Base-by-base conservation (phyloP, 2,888 invertebrate genomes). In the Harmothoe impar region DNA sequence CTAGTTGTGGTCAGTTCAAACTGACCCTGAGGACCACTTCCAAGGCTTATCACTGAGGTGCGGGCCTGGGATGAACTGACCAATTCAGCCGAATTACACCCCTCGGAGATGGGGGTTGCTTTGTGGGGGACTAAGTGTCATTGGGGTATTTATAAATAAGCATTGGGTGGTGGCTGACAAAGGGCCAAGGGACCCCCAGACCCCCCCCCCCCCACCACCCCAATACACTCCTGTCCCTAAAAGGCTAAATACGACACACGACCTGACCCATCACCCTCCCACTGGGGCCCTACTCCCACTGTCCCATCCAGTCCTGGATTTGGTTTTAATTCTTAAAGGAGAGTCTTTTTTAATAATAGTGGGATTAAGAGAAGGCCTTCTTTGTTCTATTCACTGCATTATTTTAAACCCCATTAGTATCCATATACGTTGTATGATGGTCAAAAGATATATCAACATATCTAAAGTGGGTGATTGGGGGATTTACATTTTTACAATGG, bases 11-110 rank as follows among this genome's bases (percentile, higher is more conserved):
- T 72, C 72, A 72, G 29, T 72, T 25, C 25, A 29, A 17, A 17
- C 0, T 72, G 17, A 29, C 72, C 72, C 29, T 72, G 5, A 72
- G 25, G 72, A 29, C 72, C 72, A 72, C 29, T 72, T 25, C 17
- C 29, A 7, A 62, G n/a, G 15, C 72, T 72, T 72, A 72, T 72
- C 72, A 72, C 29, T n/a, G 29, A 62, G n/a, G 62, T 15, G 29
- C 25, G 31, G 72, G 15, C 20, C 23, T 62, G 62, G 72, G 3
- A 72, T 72, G 25, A 72, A 72, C 72, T 72, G 72, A 17, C 29
- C 72, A 72, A 72, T 72, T 25, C 25, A 29, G n/a, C 29, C 29
- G 31, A 72, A 72, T 72, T 72, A 72, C 72, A 72, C 31, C 72
- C 72, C 25, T 29, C 25, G 15, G 72, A 72, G 25, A n/a, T 25